Evolutionary conservation across 1,140 invertebrate species (phyloP), one percentile per base, ranked within the genome.

Genomic region (Bicyclus anynana): DNA sequence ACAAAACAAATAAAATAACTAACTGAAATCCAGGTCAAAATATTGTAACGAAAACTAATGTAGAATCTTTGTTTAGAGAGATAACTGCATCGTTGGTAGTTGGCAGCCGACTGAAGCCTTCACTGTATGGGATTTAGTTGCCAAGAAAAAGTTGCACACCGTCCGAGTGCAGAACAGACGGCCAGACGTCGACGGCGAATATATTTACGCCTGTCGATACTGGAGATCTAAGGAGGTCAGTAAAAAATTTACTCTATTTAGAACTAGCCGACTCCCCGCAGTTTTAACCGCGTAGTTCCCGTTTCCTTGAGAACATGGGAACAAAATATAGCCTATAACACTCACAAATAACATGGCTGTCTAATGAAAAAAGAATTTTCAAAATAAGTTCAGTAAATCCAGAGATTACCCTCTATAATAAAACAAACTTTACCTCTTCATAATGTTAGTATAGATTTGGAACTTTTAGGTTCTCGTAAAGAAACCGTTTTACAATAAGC

Each of bases 71-170:
- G 37, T 48, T 62, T 50, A 89, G 87, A 71, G 85, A 51, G 69
- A 84, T 18, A 69, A 78, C 9, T 77, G 77, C 49, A 64, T 89
- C 17, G 69, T 67, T 7, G 87, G 84, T 3, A 83, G 82, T 29
- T 89, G 87, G 87, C 65, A 69, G 44, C 67, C 83, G n/a, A 81
- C 75, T 0, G 78, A 87, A 62, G 83, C 74, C 5, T 57, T 89
- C 2, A 66, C 72, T 5, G 66, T 83, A 5, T 89, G 82, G 84
- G 83, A 89, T 40, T 51, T 89, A n/a, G 67, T 53, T 12, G 83
- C 81, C 7, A 77, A 67, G 58, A 87, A 81, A 33, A 69, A 69
- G 38, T 14, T 79, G n/a, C 69, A 69, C 51, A 51, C 79, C 23
- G 64, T 88, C 17, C 65, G 80, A n/a, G 74, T 84, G 2, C 82